phyloP scores from a whole-genome alignment of 2,888 invertebrate species.

The Augochlorella aurata region DNA sequence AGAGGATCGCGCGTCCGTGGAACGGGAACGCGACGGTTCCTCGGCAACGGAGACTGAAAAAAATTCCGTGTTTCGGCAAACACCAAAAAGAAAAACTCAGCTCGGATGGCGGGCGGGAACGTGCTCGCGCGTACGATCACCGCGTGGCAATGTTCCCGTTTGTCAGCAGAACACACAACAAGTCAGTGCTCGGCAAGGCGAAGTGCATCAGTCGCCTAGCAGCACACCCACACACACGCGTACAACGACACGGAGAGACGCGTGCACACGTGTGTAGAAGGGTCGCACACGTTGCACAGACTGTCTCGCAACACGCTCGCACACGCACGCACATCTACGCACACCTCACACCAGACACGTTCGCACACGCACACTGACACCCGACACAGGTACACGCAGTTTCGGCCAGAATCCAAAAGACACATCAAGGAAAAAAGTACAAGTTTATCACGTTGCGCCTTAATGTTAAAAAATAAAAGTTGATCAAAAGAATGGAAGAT shows the following conservation, averaged over 20 bases:
- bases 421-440: constrained; percentile 81
- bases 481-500: constrained; percentile 78
- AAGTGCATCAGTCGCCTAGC: constrained; percentile 61
- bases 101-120: constrained; percentile 53
- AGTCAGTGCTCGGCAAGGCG: constrained; percentile 66
- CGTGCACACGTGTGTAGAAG: constrained; percentile 9
- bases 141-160: constrained; percentile 30
- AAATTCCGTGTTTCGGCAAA: constrained; percentile 78
- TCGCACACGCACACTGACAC: constrained; percentile 57
- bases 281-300: not conserved
- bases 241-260: constrained; percentile 55
- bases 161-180: constrained; percentile 58
- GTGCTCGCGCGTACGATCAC: constrained; percentile 20
- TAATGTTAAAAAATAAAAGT: constrained; percentile 81
- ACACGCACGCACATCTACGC: not conserved
- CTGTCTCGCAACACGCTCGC: not conserved
- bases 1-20: not conserved
- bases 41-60: constrained; percentile 67
- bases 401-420: constrained; percentile 81
- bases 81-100: constrained; percentile 70
- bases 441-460: constrained; percentile 82
- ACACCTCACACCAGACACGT: not conserved
- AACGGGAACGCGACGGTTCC: constrained; percentile 20
- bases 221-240: constrained; percentile 71
- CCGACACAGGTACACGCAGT: constrained; percentile 71